Evolutionary conservation across 2,797 vertebrate genomes (phyloP).

Genomic region (Apogon hyalosoma): DNA sequence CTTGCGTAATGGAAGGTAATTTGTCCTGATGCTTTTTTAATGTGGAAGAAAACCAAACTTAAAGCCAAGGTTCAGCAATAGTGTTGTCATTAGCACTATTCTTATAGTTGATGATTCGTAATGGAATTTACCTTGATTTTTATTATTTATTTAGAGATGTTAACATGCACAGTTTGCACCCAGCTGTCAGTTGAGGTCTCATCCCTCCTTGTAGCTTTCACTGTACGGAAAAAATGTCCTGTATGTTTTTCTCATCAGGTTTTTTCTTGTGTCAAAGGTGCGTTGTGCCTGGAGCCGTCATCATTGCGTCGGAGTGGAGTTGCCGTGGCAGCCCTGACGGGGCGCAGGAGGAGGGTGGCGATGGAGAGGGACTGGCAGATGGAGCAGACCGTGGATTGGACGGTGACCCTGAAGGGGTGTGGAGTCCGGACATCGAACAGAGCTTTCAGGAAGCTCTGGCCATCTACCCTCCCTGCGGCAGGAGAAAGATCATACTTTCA

Average conservation of each 20-base stretch:
- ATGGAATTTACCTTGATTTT: neutral
- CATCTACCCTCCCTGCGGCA: slow-evolving; percentile 95
- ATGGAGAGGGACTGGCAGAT: slow-evolving; percentile 89
- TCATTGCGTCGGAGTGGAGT: slow-evolving; percentile 99
- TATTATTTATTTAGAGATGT: neutral
- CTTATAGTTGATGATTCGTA: neutral
- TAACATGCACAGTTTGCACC: too few species aligned
- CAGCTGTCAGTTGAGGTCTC: too few species aligned
- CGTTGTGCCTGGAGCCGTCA: slow-evolving; percentile 91
- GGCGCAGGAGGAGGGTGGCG: slow-evolving; percentile 93
- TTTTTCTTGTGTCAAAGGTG: slow-evolving; percentile 66
- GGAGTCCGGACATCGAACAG: slow-evolving; percentile 98
- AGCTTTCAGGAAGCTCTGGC: slow-evolving; percentile 97
- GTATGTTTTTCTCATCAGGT: neutral
- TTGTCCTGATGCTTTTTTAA: slow-evolving; percentile 37
- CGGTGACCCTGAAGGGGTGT: slow-evolving; percentile 94
- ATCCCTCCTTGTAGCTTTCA: too few species aligned
- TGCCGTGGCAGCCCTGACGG: slow-evolving; percentile 92
- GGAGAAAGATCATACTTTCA: slow-evolving; percentile 96
- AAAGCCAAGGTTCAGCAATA: neutral
- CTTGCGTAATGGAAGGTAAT: slow-evolving; percentile 10
- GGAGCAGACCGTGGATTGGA: slow-evolving; percentile 91
- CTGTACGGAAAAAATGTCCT: neutral
- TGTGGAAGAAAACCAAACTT: slow-evolving; percentile 21
- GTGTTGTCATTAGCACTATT: neutral